Conservation (phyloP, 2,888 invertebrate species). For the Liopterus haemorrhoidalis region DNA sequence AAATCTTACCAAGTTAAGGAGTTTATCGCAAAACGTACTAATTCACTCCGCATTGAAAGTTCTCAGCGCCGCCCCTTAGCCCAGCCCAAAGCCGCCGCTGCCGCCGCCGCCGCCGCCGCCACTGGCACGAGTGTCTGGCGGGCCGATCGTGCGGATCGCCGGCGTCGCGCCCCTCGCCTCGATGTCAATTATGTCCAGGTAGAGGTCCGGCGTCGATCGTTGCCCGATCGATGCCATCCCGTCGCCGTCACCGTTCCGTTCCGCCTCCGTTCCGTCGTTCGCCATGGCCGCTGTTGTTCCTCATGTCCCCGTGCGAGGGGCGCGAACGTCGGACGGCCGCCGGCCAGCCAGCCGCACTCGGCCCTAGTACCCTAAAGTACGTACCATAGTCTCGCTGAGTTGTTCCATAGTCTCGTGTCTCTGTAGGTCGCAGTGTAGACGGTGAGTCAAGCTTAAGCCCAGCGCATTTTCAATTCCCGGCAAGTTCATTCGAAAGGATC, state of each 20-base stretch:
- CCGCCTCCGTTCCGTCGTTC: not conserved
- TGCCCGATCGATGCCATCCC: constrained; percentile 7
- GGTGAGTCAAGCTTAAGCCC: constrained; percentile 25
- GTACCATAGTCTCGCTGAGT: constrained; percentile 24
- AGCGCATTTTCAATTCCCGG: constrained; percentile 22
- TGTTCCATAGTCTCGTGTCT: constrained; percentile 23
- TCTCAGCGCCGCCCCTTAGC: constrained; percentile 37
- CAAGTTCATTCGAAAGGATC: constrained; percentile 23
- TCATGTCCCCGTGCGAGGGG: too few species aligned
- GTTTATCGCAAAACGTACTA: constrained; percentile 29
- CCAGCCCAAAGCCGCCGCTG: constrained; percentile 41
- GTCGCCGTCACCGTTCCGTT: constrained; percentile 4
- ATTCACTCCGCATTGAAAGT: constrained; percentile 43
- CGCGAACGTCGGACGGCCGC: too few species aligned
- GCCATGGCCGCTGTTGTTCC: too few species aligned
- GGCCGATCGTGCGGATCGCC: constrained; percentile 23
- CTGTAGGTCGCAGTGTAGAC: constrained; percentile 25
- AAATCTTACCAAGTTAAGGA: constrained; percentile 41
- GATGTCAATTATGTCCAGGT: too few species aligned
- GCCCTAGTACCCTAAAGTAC: constrained; percentile 19
- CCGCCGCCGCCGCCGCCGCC: constrained; percentile 35
- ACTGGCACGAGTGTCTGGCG: constrained; percentile 34
- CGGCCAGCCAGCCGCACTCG: constrained; percentile 16
- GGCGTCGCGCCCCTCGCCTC: constrained; percentile 17
- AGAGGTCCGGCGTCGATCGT: too few species aligned